Conservation (phyloP, 2,888 invertebrate genomes). For the Tolmerus cingulatus region DNA sequence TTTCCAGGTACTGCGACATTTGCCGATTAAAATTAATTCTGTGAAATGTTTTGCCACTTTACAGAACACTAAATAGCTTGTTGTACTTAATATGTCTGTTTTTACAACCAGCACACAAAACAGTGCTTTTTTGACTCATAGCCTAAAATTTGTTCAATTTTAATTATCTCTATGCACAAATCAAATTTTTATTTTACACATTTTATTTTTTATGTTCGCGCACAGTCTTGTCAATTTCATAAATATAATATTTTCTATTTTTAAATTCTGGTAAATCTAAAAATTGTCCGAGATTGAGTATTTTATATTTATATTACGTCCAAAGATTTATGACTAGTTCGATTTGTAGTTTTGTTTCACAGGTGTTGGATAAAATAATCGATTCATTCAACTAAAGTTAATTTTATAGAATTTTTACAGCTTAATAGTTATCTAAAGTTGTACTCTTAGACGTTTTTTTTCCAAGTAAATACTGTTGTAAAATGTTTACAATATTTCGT, state of each 20-base stretch:
- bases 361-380: too few relatives aligned
- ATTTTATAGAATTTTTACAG: too few relatives aligned
- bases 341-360: too few relatives aligned
- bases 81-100: too few relatives aligned
- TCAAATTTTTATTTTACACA: neutral
- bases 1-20: neutral
- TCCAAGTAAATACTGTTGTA: too few relatives aligned
- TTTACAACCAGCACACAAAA: neutral
- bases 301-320: neutral
- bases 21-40: neutral
- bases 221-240: neutral
- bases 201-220: neutral
- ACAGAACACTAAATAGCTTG: neutral
- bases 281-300: neutral
- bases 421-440: too few relatives aligned
- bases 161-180: neutral
- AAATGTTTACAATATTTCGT: neutral
- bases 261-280: neutral
- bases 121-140: neutral
- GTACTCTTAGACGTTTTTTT: too few relatives aligned
- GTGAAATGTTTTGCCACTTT: neutral
- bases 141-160: neutral
- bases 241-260: neutral
- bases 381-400: too few relatives aligned
- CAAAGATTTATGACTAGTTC: neutral